These are phyloP conservation scores for Cliona cf. orientalis DNA, from an alignment of 37 sponge, comb jelly and placozoan species.

Conservation along the genomic window DNA sequence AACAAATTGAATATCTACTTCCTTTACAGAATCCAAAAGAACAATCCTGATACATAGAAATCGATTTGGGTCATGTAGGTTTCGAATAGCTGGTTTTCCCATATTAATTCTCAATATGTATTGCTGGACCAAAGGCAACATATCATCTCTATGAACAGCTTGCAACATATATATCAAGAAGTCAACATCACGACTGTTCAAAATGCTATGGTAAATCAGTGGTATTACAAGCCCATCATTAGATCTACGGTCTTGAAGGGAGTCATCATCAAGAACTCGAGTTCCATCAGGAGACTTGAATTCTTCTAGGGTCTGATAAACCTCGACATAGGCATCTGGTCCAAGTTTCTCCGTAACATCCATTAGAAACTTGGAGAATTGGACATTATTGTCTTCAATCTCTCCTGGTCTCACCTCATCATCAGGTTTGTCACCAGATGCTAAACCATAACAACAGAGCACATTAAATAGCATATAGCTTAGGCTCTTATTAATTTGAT, in stretches of 20 bases:
- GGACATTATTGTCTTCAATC: background rate
- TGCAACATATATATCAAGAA: background rate
- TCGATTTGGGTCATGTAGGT: background rate
- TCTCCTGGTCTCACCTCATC: background rate
- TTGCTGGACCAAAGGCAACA: background rate
- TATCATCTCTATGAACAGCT: conserved; percentile 7
- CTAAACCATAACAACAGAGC: background rate
- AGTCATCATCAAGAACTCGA: background rate
- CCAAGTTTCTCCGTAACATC: conserved; percentile 10
- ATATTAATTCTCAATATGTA: conserved; percentile 4
- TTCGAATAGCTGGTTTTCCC: background rate
- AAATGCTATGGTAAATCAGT: conserved; percentile 1
- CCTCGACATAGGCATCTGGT: background rate
- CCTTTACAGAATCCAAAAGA: too few species aligned
- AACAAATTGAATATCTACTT: too few species aligned
- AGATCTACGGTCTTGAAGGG: background rate
- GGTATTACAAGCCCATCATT: conserved; percentile 20
- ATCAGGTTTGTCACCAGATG: background rate
- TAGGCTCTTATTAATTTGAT: too few species aligned
- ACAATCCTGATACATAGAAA: too few species aligned
- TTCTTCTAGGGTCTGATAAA: conserved; percentile 18
- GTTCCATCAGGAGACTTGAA: conserved; percentile 13
- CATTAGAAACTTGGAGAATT: conserved; percentile 6
- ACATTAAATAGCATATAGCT: background rate
- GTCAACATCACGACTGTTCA: conserved; percentile 10